A percentile compares a stretch with the other conserved stretches of the same genome.
phyloP scores from a whole-genome alignment of 1,140 invertebrate genomes.

The Acromyrmex heyeri region DNA sequence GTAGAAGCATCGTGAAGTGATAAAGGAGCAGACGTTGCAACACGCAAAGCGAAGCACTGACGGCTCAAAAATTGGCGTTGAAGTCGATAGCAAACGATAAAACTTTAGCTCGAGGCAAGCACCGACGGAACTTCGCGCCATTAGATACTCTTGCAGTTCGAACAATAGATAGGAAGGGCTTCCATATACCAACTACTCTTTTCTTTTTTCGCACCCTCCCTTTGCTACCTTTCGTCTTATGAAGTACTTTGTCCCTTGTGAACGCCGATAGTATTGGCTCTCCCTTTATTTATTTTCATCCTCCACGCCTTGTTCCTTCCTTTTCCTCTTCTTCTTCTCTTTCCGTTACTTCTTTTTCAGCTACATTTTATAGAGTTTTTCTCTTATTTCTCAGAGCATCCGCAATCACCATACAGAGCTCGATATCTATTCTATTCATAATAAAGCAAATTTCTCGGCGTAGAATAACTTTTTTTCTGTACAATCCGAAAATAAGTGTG shows the following conservation, averaged over 20 bases:
- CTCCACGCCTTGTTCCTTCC: conserved; percentile 16
- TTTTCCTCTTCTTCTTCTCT: conserved; percentile 13
- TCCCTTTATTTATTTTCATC: conserved; percentile 68
- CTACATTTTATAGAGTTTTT: conserved; percentile 31
- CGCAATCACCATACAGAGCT: conserved; percentile 47
- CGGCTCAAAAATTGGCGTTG: conserved; percentile 75
- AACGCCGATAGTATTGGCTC: conserved; percentile 46
- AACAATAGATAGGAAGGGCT: conserved; percentile 73
- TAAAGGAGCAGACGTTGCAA: conserved; percentile 44
- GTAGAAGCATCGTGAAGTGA: conserved; percentile 28
- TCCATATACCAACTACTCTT: conserved; percentile 53
- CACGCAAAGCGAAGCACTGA: conserved; percentile 64
- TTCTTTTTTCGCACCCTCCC: conserved; percentile 13
- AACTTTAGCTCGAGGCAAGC: conserved; percentile 77
- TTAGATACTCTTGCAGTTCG: conserved; percentile 80
- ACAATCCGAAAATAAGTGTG: conserved; percentile 29
- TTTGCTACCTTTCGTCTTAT: conserved; percentile 54
- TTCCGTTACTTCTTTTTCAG: neutral
- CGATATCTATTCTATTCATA: conserved; percentile 10
- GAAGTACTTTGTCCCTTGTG: conserved; percentile 54
- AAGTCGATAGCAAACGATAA: conserved; percentile 75
- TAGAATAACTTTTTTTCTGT: conserved; percentile 14
- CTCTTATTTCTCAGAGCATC: conserved; percentile 33
- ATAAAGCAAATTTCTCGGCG: conserved; percentile 18
- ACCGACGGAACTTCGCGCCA: conserved; percentile 80